Conservation (phyloP, 2,113 vertebrate species). For the Progne subis region DNA sequence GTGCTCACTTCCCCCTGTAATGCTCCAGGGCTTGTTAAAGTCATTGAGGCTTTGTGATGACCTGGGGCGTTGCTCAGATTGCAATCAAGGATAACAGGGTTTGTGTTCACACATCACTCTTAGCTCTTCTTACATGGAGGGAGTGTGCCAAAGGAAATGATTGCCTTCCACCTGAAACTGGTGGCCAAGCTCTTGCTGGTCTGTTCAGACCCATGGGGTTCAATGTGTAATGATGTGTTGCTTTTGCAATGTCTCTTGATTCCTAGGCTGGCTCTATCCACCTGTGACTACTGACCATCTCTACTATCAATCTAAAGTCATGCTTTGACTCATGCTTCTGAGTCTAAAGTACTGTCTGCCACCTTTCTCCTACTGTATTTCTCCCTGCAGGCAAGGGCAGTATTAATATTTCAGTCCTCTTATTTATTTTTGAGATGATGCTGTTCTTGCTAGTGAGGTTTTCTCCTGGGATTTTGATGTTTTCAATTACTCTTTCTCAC, state of each 20-base stretch:
- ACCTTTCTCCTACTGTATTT: neutral
- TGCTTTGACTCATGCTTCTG: neutral
- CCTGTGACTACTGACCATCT: neutral
- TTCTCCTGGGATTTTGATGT: neutral
- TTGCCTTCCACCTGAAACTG: neutral
- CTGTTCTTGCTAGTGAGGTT: neutral
- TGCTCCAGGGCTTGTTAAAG: neutral
- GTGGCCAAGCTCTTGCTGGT: neutral
- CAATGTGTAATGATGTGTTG: neutral
- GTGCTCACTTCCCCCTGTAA: fast-evolving
- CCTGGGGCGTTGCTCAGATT: neutral
- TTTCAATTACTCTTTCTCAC: neutral
- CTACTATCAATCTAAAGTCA: neutral
- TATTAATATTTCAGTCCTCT: neutral
- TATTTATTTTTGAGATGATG: neutral
- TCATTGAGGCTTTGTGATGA: neutral
- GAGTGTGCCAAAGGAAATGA: neutral
- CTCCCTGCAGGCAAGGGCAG: neutral
- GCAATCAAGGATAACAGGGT: neutral
- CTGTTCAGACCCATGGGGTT: fast-evolving
- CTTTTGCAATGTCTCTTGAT: neutral
- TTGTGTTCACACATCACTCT: neutral
- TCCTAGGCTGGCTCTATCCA: neutral
- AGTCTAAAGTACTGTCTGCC: neutral
- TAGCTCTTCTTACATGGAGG: neutral